These are phyloP conservation scores for Diarsia dahlii DNA, from an alignment of 2,888 invertebrate species.

Conservation along the genomic window DNA sequence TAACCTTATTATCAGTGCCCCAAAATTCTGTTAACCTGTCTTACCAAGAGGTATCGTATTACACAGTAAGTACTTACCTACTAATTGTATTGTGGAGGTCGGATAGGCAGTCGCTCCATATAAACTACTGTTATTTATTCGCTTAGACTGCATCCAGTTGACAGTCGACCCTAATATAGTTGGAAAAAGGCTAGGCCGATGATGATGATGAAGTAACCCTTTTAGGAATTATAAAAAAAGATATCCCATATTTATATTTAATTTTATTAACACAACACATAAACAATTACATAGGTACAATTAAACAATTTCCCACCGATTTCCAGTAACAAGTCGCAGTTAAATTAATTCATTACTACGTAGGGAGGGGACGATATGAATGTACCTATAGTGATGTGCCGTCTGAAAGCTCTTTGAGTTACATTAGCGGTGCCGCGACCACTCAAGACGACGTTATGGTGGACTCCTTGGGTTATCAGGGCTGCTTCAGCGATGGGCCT, in stretches of 20 bases:
- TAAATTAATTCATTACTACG: slow-evolving; percentile 71
- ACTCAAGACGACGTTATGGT: slow-evolving; percentile 82
- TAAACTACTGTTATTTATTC: no score
- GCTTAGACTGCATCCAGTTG: no score
- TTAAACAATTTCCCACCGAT: slow-evolving; percentile 47
- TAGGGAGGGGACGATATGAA: slow-evolving; percentile 42
- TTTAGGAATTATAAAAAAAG: not conserved
- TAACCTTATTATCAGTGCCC: no score
- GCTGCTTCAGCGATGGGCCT: slow-evolving; percentile 63
- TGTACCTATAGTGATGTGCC: slow-evolving; percentile 49
- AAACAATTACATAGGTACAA: slow-evolving; percentile 23
- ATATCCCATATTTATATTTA: not conserved
- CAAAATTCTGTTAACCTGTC: no score
- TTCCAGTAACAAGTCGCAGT: slow-evolving; percentile 54
- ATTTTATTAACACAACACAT: not conserved
- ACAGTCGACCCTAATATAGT: no score
- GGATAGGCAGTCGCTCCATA: no score
- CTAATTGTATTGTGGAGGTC: no score
- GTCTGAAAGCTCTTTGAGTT: slow-evolving; percentile 76
- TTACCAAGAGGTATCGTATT: no score
- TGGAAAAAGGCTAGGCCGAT: no score
- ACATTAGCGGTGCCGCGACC: slow-evolving; percentile 79
- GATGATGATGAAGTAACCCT: not conserved
- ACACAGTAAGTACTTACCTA: no score
- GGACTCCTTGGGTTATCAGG: slow-evolving; percentile 77